These are phyloP conservation scores for Anguilla megastoma DNA, from an alignment of 2,797 vertebrate genomes.

Conservation along the genomic window DNA sequence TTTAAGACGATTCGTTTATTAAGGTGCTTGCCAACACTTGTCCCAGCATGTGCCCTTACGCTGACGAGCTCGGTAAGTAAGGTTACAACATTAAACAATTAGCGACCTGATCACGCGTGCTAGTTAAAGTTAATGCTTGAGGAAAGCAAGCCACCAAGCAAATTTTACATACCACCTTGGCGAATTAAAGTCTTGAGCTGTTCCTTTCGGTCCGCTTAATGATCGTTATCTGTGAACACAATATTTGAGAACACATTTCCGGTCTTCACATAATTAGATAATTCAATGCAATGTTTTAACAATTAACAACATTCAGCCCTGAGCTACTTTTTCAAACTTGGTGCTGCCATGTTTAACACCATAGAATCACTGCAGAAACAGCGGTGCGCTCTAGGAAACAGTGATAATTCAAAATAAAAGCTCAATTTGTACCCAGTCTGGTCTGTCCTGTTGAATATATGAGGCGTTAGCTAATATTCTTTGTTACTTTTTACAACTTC, in stretches of 20 bases:
- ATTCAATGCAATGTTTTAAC: not conserved
- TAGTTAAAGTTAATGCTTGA: not conserved
- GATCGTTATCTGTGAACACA: not conserved
- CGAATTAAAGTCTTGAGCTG: not conserved
- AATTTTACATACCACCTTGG: not conserved
- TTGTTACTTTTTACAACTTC: not conserved
- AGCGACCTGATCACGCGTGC: not conserved
- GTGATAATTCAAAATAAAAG: constrained; percentile 9
- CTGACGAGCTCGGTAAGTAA: too few relatives aligned
- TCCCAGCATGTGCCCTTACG: too few relatives aligned
- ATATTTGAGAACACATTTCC: not conserved
- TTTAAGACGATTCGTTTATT: too few relatives aligned
- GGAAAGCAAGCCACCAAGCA: not conserved
- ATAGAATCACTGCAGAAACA: not conserved
- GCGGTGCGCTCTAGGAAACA: not conserved
- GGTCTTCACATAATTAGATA: not conserved
- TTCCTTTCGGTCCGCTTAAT: not conserved
- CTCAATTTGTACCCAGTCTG: not conserved
- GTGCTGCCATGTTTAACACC: not conserved
- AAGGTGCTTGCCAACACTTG: too few relatives aligned
- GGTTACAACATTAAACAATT: too few relatives aligned
- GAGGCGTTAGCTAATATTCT: too few relatives aligned
- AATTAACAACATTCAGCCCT: not conserved
- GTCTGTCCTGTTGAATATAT: not conserved
- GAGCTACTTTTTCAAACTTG: not conserved